Conservation (phyloP, 2,888 invertebrate species). For the Cataglyphis altisquamis region DNA sequence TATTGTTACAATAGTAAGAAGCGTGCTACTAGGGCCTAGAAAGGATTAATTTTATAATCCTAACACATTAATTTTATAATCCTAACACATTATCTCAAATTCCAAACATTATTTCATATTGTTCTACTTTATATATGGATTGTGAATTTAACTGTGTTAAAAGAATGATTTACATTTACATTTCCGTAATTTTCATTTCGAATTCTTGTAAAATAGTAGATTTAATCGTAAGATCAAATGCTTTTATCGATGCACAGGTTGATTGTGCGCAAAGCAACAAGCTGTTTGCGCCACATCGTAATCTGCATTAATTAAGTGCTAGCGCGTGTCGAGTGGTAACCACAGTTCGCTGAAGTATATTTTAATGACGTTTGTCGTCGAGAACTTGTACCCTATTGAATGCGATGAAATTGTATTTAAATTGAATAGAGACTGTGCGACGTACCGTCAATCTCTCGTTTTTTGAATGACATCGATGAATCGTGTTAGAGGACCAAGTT, state of each 20-base stretch:
- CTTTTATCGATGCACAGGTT: neutral
- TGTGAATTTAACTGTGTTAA: neutral
- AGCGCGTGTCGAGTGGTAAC: constrained; percentile 31
- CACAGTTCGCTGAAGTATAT: constrained; percentile 6
- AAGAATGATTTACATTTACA: neutral
- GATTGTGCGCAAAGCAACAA: constrained; percentile 24
- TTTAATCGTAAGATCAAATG: neutral
- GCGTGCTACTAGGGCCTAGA: neutral
- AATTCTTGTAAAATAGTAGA: neutral
- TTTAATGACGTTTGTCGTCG: constrained; percentile 30
- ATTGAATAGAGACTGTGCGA: constrained; percentile 1
- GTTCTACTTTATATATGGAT: neutral
- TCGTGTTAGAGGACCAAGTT: neutral
- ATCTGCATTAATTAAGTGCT: constrained; percentile 48
- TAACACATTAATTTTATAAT: neutral
- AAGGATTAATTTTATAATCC: neutral
- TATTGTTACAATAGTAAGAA: neutral
- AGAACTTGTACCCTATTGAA: constrained; percentile 11
- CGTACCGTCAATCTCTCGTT: neutral
- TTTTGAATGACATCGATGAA: neutral
- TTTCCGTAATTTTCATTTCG: neutral
- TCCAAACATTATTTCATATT: neutral
- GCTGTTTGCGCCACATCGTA: constrained; percentile 32
- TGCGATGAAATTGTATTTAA: neutral
- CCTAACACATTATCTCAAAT: too few relatives aligned